Conservation (phyloP, 2,888 invertebrate species). For the Hydroisotoma schaefferi region DNA sequence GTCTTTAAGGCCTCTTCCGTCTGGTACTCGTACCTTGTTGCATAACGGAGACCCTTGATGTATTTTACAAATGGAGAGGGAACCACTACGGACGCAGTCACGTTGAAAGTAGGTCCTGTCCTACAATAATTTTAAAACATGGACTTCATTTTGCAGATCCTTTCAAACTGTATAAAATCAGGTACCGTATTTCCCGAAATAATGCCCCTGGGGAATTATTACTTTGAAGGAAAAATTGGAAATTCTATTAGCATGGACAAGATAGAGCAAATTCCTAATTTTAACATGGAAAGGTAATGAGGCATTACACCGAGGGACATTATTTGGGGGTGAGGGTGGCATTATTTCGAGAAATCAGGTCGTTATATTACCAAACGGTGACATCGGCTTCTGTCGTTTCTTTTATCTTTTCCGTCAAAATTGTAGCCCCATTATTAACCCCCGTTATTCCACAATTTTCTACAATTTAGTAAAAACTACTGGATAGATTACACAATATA, state of each 20-base stretch:
- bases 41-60: slow-evolving; percentile 2
- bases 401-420: background rate
- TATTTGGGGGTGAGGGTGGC: no score
- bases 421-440: background rate
- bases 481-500: no score
- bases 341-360: no score
- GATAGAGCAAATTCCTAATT: no score
- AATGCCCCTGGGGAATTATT: no score
- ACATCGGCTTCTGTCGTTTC: background rate
- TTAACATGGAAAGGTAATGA: no score
- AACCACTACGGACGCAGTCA: background rate
- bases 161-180: background rate
- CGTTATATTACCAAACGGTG: background rate
- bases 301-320: no score
- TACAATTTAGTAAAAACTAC: no score
- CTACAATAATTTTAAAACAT: background rate
- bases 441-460: background rate
- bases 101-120: background rate
- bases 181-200: no score
- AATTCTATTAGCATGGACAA: no score
- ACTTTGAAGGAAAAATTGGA: background rate
- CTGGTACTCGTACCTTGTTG: slow-evolving; percentile 4
- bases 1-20: slow-evolving; percentile 1
- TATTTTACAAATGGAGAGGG: slow-evolving; percentile 1
- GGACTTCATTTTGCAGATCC: background rate